Percentiles rank a stretch among this genome's conserved stretches.
Evolutionary conservation across 37 sponge, comb jelly and placozoan species (phyloP).

Genomic region (Geodia barretti): DNA sequence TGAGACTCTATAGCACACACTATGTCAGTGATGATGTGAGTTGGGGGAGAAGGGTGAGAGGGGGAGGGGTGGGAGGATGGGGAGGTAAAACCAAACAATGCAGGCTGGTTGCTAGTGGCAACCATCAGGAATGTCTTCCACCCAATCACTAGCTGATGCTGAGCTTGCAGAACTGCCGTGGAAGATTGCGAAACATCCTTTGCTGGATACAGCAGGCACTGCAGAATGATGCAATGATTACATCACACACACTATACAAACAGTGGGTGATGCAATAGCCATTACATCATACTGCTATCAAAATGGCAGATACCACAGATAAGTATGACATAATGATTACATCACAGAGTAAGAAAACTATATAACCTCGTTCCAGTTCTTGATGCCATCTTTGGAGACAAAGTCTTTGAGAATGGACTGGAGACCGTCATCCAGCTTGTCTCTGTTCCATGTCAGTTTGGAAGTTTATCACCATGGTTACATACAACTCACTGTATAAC

Average conservation of each 20-base stretch:
- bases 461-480: too few species aligned
- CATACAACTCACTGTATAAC: constrained; percentile 10
- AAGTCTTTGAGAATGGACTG: constrained; percentile 25
- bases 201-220: constrained; percentile 16
- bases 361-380: constrained; percentile 37
- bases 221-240: not conserved
- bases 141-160: constrained; percentile 30
- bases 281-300: not conserved
- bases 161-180: constrained; percentile 19
- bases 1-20: constrained; percentile 27
- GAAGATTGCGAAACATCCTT: too few species aligned
- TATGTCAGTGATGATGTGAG: constrained; percentile 14
- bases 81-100: not conserved
- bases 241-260: too few species aligned
- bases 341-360: too few species aligned
- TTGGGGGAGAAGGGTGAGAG: not conserved
- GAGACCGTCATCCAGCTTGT: constrained; percentile 44
- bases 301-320: not conserved
- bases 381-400: constrained; percentile 16
- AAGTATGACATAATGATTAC: not conserved
- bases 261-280: constrained; percentile 1
- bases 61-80: not conserved
- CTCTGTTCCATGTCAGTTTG: not conserved
- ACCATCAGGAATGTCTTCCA: constrained; percentile 49
- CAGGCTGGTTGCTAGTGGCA: constrained; percentile 2